Evolutionary conservation across 2,113 vertebrate species (phyloP), one percentile per base, ranked within the genome.

Genomic region (Speoplatyrhinus poulsoni): DNA sequence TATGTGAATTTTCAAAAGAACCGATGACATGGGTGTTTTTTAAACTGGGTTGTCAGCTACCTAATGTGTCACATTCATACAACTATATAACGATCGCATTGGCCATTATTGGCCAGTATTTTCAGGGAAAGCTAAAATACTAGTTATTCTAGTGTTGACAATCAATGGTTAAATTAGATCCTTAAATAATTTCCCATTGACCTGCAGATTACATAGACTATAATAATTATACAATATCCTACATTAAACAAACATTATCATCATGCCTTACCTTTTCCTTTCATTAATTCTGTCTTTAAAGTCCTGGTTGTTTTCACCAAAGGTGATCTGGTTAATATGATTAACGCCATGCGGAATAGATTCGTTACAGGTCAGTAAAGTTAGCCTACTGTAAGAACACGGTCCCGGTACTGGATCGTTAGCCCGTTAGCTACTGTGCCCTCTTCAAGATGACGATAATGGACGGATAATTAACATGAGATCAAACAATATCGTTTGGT

Each of bases 241-340:
- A 26, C 32, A 6, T 16, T 53, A 5, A 36, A 6, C 46, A 3
- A 59, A 13, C 61, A 13, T 32, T 56, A 64, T 5, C 48, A 1
- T 8, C 12, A 46, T 60, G 16, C 17, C 26, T 75, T 81, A 89
- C 69, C 69, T 65, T 90, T 92, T 72, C 89, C 85, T 88, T 91
- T 92, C 36, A 85, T 75, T 62, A 93, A 82, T 47, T 93, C 92
- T 68, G 73, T 88, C 62, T 91, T 91, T 58, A 93, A 33, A 0
- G 92, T 90, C 15, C 87, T 82, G 56, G 90, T 91, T 4, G 92
- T 91, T 85, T 91, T 92, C 82, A 92, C 77, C 11, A 93, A 62
- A 60, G 91, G 89, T 60, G 89, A 87, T 70, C 92, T 90, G 11
- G 88, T 90, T 63, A 93, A 90, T 76, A 93, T 85, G 85, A 94